Percentiles rank a stretch among this genome's conserved stretches.
These are phyloP conservation scores for Sitophilus oryzae DNA, from an alignment of 1,140 invertebrate species.

Conservation along the genomic window DNA sequence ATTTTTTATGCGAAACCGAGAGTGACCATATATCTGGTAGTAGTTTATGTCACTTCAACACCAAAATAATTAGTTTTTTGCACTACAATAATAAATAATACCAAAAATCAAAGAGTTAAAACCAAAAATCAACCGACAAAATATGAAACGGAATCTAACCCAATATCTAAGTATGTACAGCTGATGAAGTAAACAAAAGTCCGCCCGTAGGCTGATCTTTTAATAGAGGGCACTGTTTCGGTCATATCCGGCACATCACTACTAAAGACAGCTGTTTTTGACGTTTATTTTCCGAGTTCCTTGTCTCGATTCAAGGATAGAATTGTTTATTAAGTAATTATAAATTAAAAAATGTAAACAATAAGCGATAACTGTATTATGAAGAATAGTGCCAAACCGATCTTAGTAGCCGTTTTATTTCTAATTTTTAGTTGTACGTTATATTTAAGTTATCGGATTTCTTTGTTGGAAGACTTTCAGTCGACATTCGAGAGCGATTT, in stretches of 20 bases:
- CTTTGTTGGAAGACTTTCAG: slow-evolving; percentile 28
- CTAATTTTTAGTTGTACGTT: slow-evolving; percentile 26
- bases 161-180: no score
- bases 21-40: no score
- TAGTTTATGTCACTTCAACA: no score
- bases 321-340: slow-evolving; percentile 3
- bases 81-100: no score
- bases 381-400: slow-evolving; percentile 39
- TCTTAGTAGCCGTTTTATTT: slow-evolving; percentile 32
- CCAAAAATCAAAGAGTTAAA: no score
- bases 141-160: no score
- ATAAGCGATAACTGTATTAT: slow-evolving; percentile 26
- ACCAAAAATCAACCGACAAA: no score
- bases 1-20: no score
- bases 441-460: slow-evolving; percentile 26
- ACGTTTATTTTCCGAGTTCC: slow-evolving; percentile 11
- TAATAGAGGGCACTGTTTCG: neutral
- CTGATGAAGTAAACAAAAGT: no score
- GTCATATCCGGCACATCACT: neutral
- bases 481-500: slow-evolving; percentile 8
- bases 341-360: slow-evolving; percentile 30
- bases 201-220: no score
- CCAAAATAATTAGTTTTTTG: no score
- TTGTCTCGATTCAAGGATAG: neutral
- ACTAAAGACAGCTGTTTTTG: slow-evolving; percentile 13